phyloP scores from a whole-genome alignment of 2,888 invertebrate genomes.

The Synergus umbraculus region DNA sequence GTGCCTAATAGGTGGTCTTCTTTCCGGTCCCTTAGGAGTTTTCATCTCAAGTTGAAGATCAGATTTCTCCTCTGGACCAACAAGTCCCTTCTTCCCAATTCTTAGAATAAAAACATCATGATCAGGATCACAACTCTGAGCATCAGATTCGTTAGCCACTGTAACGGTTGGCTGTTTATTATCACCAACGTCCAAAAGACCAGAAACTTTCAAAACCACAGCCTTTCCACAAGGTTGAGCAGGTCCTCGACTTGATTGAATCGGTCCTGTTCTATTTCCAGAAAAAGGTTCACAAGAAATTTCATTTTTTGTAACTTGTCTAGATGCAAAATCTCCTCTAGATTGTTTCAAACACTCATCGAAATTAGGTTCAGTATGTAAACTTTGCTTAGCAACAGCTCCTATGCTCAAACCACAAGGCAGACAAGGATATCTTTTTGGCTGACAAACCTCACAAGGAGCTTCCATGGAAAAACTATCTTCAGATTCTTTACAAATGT shows the following conservation, averaged over 20 bases:
- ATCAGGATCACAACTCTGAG: conserved; percentile 79
- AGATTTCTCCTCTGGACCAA: conserved; percentile 84
- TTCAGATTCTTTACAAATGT: conserved; percentile 55
- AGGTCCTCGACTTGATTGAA: conserved; percentile 64
- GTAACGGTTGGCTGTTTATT: conserved; percentile 65
- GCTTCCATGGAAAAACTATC: conserved; percentile 26
- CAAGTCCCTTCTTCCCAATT: conserved; percentile 85
- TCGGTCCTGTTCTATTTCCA: conserved; percentile 46
- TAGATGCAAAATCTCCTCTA: background rate
- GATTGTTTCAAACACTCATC: conserved; percentile 10
- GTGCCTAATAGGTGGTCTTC: conserved; percentile 80
- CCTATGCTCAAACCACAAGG: conserved; percentile 57
- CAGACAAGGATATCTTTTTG: conserved; percentile 52
- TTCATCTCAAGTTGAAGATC: conserved; percentile 85
- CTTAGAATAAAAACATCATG: conserved; percentile 86
- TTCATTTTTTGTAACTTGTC: background rate
- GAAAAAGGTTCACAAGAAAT: background rate
- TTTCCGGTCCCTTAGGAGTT: conserved; percentile 84
- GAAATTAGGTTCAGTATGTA: conserved; percentile 24
- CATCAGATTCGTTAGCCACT: conserved; percentile 61
- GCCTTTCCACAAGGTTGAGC: conserved; percentile 64
- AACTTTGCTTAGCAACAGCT: conserved; percentile 42
- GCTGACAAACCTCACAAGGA: conserved; percentile 53
- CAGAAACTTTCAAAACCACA: conserved; percentile 73
- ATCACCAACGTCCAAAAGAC: conserved; percentile 61